Percentiles rank a stretch among this genome's conserved stretches.
Evolutionary conservation across 2,888 invertebrate species (phyloP).

Genomic region (Adelognathus sp.): DNA sequence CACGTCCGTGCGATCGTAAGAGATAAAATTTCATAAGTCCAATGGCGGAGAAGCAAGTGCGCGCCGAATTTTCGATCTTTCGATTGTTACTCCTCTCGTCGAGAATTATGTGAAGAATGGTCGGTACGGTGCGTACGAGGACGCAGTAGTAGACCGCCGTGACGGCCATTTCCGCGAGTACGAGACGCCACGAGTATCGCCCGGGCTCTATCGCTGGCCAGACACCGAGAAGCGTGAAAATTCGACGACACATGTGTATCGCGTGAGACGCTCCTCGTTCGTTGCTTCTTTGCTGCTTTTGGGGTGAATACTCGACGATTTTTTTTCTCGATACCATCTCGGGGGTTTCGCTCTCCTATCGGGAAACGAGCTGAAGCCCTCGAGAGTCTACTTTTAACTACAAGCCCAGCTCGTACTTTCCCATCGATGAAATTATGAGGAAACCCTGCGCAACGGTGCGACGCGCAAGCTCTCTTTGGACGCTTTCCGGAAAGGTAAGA

Average conservation of each 20-base stretch:
- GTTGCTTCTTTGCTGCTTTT: background rate
- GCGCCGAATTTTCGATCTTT: constrained; percentile 60
- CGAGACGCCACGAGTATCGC: constrained; percentile 1
- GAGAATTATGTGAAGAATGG: constrained; percentile 7
- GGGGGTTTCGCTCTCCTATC: background rate
- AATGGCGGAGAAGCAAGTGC: constrained; percentile 61
- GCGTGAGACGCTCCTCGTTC: constrained; percentile 36
- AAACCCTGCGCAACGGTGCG: background rate
- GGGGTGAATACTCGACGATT: background rate
- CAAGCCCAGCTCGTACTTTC: background rate
- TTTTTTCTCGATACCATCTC: background rate
- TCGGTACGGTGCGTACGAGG: constrained; percentile 19
- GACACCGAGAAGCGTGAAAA: constrained; percentile 51
- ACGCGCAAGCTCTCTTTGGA: background rate
- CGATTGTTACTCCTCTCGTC: background rate
- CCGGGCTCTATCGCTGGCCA: constrained; percentile 36
- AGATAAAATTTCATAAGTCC: constrained; percentile 61
- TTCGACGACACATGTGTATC: constrained; percentile 39
- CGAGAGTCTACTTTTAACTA: background rate
- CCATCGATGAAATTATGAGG: background rate
- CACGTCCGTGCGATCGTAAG: background rate
- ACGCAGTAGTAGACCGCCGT: constrained; percentile 21
- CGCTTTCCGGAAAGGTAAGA: too few relatives aligned
- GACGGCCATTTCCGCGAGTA: background rate
- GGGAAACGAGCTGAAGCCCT: background rate